Conservation (phyloP, 1,140 invertebrate species). For the Pteromalus puparum region DNA sequence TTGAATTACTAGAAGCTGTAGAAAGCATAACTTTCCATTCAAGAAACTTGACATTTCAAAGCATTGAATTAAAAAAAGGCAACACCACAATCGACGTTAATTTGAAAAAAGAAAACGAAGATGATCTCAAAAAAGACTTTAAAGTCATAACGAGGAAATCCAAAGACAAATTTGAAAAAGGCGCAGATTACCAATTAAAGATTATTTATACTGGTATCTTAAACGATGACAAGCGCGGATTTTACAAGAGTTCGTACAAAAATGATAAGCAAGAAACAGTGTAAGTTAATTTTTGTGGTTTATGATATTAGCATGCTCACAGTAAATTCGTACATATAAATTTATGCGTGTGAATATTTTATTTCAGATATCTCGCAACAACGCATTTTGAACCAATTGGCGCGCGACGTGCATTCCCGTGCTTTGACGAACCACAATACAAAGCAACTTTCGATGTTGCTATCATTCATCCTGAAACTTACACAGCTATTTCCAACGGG, state of each 20-base stretch:
- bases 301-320: not conserved
- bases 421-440: constrained; percentile 83
- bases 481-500: constrained; percentile 71
- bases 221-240: constrained; percentile 81
- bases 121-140: constrained; percentile 26
- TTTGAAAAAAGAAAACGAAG: not conserved
- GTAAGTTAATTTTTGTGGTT: constrained; percentile 56
- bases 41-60: constrained; percentile 44
- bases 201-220: constrained; percentile 77
- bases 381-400: constrained; percentile 84
- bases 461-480: constrained; percentile 70
- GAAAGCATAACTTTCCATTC: constrained; percentile 56
- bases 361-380: constrained; percentile 69
- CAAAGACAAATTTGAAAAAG: constrained; percentile 61
- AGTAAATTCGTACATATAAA: not conserved
- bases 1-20: not conserved
- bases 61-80: not conserved
- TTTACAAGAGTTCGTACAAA: constrained; percentile 87
- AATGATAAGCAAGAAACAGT: constrained; percentile 66
- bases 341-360: not conserved
- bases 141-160: constrained; percentile 60
- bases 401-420: constrained; percentile 83
- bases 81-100: not conserved
- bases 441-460: constrained; percentile 77
- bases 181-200: constrained; percentile 69